Conservation (phyloP, 1,140 invertebrate genomes). For the Nebria ingens region DNA sequence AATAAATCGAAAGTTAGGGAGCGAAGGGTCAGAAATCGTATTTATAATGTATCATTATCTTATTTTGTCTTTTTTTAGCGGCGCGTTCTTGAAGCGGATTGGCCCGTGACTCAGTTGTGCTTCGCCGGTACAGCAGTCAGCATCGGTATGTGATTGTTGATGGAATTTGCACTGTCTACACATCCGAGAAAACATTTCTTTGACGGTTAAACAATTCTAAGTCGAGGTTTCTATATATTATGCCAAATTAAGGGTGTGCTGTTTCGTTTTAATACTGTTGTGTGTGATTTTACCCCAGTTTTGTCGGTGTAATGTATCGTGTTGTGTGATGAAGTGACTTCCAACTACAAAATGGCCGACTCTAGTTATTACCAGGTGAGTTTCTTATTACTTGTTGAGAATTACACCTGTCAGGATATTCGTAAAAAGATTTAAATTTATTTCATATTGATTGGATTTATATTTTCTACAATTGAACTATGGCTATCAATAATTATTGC, state of each 20-base stretch:
- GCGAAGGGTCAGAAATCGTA: too few relatives aligned
- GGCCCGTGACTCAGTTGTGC: conserved; percentile 7
- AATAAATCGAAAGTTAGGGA: too few relatives aligned
- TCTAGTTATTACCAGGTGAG: conserved; percentile 49
- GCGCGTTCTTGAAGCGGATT: conserved; percentile 1
- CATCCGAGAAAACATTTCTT: conserved; percentile 7
- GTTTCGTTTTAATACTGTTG: too few relatives aligned
- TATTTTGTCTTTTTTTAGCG: conserved; percentile 1
- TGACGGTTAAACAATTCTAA: too few relatives aligned
- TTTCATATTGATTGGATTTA: too few relatives aligned
- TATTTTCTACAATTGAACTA: too few relatives aligned
- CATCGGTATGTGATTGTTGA: conserved; percentile 6
- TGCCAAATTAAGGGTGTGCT: too few relatives aligned
- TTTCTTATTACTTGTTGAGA: conserved; percentile 14
- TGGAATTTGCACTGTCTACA: conserved; percentile 7
- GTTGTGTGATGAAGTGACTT: conserved; percentile 4
- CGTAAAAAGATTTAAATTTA: conserved; percentile 5
- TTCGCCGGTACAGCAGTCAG: neutral
- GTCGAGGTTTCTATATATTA: neutral
- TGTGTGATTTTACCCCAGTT: too few relatives aligned
- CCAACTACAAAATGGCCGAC: conserved; percentile 42
- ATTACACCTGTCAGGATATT: neutral
- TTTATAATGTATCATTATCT: too few relatives aligned
- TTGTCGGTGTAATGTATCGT: too few relatives aligned
- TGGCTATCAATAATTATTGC: too few relatives aligned